These are phyloP conservation scores for Geotrypetes seraphini DNA, from an alignment of 2,797 vertebrate genomes.

Conservation along the genomic window DNA sequence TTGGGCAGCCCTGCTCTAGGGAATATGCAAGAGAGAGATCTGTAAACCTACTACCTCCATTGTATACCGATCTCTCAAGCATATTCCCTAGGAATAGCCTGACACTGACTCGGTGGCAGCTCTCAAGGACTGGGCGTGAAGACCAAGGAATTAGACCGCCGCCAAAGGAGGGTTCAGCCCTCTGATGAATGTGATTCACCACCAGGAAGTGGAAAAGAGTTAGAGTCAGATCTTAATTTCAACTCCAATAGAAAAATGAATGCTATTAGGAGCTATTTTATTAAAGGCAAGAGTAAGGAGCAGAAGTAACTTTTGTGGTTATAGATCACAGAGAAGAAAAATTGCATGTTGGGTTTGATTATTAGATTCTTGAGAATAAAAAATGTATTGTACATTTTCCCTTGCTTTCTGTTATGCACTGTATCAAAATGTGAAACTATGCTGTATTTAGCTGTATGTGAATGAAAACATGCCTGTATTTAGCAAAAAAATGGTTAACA, in stretches of 20 bases:
- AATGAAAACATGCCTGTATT: conserved; percentile 67
- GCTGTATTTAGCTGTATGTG: conserved; percentile 63
- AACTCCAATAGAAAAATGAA: conserved; percentile 33
- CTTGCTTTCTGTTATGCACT: conserved; percentile 58
- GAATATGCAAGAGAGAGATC: too few relatives aligned
- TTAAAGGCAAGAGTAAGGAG: conserved; percentile 21
- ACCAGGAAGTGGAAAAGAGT: too few relatives aligned
- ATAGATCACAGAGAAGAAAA: conserved; percentile 19
- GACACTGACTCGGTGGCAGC: too few relatives aligned
- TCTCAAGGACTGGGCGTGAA: too few relatives aligned
- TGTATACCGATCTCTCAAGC: too few relatives aligned
- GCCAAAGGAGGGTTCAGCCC: conserved; percentile 48
- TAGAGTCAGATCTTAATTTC: conserved; percentile 28
- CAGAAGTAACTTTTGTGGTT: conserved; percentile 36
- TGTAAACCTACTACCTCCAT: too few relatives aligned
- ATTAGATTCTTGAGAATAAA: conserved; percentile 48
- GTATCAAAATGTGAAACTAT: conserved; percentile 53
- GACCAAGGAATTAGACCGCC: too few relatives aligned
- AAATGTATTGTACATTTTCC: conserved; percentile 45
- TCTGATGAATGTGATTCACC: conserved; percentile 36
- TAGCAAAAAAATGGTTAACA: conserved; percentile 67
- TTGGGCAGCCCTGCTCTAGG: too few relatives aligned
- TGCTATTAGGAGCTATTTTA: conserved; percentile 42
- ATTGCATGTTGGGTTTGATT: conserved; percentile 62
- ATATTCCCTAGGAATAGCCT: too few relatives aligned